Evolutionary conservation across 2,888 invertebrate genomes (phyloP).

Genomic region (Caenorhabditis plicata): DNA sequence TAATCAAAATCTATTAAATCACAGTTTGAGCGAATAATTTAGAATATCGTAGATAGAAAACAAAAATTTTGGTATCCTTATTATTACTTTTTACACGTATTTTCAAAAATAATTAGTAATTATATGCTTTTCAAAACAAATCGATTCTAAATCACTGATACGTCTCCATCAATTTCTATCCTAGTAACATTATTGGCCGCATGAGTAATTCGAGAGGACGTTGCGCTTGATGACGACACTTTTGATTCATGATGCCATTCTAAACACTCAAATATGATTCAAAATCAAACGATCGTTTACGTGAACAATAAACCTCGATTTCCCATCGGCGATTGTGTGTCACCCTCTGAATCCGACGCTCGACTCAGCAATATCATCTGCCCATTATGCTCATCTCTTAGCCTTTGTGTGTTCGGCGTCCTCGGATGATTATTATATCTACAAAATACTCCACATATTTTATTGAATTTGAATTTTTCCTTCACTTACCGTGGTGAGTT

Average conservation of each 20-base stretch:
- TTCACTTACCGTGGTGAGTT: too few species aligned
- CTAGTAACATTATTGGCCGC: conserved; percentile 55
- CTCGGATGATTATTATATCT: conserved; percentile 1
- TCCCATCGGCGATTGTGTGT: conserved; percentile 15
- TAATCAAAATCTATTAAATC: too few species aligned
- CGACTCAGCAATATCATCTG: conserved; percentile 28
- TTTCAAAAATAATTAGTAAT: too few species aligned
- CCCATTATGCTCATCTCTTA: conserved; percentile 32
- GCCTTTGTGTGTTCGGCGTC: conserved; percentile 18
- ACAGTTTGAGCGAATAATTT: too few species aligned
- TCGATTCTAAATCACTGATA: conserved; percentile 31
- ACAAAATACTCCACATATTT: not conserved
- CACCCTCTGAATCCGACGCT: conserved; percentile 30
- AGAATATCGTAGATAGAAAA: too few species aligned
- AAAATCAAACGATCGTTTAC: not conserved
- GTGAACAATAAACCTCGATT: not conserved
- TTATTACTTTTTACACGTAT: too few species aligned
- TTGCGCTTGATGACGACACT: not conserved
- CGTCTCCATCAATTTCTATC: conserved; percentile 48
- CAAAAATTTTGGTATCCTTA: too few species aligned
- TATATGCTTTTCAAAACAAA: too few species aligned
- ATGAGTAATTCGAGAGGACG: conserved; percentile 30
- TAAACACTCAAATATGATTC: too few species aligned
- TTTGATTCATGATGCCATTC: not conserved
- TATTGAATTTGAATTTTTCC: not conserved